Evolutionary conservation across 2,113 vertebrate species (phyloP).

Genomic region (Rynchops niger): DNA sequence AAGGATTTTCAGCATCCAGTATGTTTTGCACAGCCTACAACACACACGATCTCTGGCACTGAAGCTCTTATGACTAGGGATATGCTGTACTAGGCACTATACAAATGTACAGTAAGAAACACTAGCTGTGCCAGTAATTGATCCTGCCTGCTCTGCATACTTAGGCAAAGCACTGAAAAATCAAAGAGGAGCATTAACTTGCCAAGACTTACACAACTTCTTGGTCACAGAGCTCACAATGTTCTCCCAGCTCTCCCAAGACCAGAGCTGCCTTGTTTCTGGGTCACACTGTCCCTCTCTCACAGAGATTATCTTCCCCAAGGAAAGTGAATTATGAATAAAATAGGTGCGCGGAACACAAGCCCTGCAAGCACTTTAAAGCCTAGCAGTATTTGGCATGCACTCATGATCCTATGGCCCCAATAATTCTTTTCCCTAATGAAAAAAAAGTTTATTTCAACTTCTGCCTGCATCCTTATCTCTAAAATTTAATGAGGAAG

Average conservation of each 20-base stretch:
- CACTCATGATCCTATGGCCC: background rate
- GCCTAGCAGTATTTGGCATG: background rate
- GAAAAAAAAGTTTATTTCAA: slow-evolving; percentile 18
- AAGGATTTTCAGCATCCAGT: background rate
- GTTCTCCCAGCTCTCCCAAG: background rate
- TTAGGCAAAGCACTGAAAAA: background rate
- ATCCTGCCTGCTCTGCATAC: background rate
- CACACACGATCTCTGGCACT: background rate
- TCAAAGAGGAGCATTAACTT: slow-evolving; percentile 11
- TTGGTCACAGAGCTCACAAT: background rate
- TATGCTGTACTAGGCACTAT: background rate
- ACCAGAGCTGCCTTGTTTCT: slow-evolving; percentile 10
- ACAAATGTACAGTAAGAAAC: background rate
- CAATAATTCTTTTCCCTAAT: background rate
- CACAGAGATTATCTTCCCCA: background rate
- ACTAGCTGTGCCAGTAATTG: background rate
- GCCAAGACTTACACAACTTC: background rate
- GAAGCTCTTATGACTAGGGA: background rate
- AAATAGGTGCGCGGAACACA: background rate
- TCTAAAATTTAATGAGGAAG: slow-evolving; percentile 17
- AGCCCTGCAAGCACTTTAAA: background rate
- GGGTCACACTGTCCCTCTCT: slow-evolving; percentile 3
- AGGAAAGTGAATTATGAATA: background rate
- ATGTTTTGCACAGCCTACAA: background rate
- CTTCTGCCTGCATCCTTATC: background rate